These are phyloP conservation scores for Columba janthina DNA, from an alignment of 2,113 vertebrate species.

Conservation along the genomic window DNA sequence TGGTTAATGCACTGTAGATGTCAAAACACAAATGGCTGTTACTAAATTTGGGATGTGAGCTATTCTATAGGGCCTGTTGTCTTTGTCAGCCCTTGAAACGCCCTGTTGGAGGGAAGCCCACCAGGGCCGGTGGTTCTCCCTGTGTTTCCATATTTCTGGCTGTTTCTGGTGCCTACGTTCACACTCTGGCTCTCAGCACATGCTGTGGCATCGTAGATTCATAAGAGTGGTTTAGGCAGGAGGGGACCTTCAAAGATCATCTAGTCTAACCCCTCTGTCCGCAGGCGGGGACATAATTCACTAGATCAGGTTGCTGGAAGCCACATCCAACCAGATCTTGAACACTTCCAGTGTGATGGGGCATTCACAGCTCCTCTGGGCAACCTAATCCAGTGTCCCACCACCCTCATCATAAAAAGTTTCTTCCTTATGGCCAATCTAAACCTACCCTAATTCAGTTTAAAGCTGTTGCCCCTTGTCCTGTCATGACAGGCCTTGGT, in stretches of 20 bases:
- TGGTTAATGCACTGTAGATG: background rate
- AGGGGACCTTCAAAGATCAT: background rate
- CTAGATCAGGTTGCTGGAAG: background rate
- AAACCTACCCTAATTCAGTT: background rate
- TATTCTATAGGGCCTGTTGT: background rate
- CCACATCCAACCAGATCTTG: background rate
- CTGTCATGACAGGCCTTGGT: background rate
- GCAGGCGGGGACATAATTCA: background rate
- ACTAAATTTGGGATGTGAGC: background rate
- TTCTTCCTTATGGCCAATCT: background rate
- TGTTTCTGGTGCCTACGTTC: background rate
- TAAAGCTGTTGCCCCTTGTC: background rate
- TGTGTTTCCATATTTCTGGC: background rate
- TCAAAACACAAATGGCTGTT: background rate
- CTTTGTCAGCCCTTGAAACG: background rate
- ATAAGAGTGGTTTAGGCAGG: background rate
- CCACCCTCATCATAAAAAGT: background rate
- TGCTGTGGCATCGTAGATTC: accelerated
- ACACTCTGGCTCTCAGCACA: background rate
- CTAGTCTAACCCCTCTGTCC: accelerated
- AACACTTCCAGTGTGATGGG: background rate
- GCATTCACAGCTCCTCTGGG: background rate
- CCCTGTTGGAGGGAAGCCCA: background rate
- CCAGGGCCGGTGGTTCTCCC: background rate
- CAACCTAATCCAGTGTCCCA: no score